These are phyloP conservation scores for Eristalis pertinax DNA, from an alignment of 2,888 invertebrate species.

Conservation along the genomic window DNA sequence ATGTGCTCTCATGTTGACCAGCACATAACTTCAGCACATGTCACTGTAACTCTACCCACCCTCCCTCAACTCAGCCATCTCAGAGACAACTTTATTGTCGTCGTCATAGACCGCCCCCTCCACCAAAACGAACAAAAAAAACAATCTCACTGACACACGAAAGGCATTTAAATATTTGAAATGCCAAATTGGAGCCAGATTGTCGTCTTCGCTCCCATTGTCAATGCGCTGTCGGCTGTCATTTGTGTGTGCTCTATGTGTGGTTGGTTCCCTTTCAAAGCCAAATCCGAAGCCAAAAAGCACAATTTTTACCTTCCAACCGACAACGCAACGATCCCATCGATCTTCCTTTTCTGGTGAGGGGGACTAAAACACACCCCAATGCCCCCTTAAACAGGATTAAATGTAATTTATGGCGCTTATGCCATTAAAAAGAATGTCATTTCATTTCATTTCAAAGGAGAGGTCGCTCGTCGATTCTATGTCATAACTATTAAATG, in stretches of 20 bases:
- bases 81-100: constrained; percentile 22
- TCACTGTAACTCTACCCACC: not conserved
- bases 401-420: constrained; percentile 46
- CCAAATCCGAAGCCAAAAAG: constrained; percentile 2
- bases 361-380: constrained; percentile 15
- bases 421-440: constrained; percentile 17
- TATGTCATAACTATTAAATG: constrained; percentile 50
- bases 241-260: not conserved
- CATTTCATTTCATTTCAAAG: not conserved
- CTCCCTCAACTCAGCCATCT: not conserved
- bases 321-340: constrained; percentile 1
- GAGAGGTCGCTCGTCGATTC: constrained; percentile 31
- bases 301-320: constrained; percentile 6
- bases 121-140: not conserved
- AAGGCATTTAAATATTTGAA: constrained; percentile 32
- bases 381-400: constrained; percentile 30
- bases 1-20: not conserved
- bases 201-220: constrained; percentile 6
- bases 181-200: constrained; percentile 37
- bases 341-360: not conserved
- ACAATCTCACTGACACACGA: constrained; percentile 19
- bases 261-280: not conserved
- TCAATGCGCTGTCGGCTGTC: not conserved
- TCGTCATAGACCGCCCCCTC: not conserved
- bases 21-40: not conserved